Conservation (phyloP, 2,888 invertebrate genomes). For the Euplexia lucipara region DNA sequence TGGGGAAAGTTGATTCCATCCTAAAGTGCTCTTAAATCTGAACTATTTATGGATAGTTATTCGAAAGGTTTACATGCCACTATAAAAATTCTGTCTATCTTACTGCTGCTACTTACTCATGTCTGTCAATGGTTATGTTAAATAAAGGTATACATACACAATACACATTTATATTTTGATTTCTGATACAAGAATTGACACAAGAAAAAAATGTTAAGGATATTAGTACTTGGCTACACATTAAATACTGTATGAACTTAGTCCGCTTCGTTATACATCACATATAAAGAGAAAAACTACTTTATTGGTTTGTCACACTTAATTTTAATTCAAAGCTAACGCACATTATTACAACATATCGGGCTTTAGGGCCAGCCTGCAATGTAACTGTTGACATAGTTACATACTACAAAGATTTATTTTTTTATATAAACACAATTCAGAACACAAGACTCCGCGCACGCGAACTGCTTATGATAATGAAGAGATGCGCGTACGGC, state of each 20-base stretch:
- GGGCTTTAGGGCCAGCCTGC: background rate
- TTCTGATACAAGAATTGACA: background rate
- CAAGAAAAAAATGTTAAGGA: background rate
- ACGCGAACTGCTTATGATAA: too few relatives aligned
- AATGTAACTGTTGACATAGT: too few relatives aligned
- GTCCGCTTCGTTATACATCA: background rate
- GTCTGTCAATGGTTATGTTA: slow-evolving; percentile 85
- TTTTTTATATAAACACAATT: too few relatives aligned
- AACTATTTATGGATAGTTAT: slow-evolving; percentile 83
- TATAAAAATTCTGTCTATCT: slow-evolving; percentile 71
- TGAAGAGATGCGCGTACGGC: too few relatives aligned
- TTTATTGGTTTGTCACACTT: slow-evolving; percentile 3
- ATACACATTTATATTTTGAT: slow-evolving; percentile 37
- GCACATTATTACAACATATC: background rate
- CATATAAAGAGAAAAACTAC: background rate
- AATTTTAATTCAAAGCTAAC: background rate
- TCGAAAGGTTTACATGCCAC: slow-evolving; percentile 74
- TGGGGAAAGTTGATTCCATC: slow-evolving; percentile 88
- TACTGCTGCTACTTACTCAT: slow-evolving; percentile 77
- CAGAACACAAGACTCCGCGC: too few relatives aligned
- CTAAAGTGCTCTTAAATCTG: slow-evolving; percentile 90
- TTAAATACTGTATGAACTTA: background rate
- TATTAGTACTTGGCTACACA: background rate
- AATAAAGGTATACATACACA: slow-evolving; percentile 76
- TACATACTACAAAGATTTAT: too few relatives aligned